Evolutionary conservation across 2,888 invertebrate species (phyloP).

Genomic region (Antheraea assamensis): DNA sequence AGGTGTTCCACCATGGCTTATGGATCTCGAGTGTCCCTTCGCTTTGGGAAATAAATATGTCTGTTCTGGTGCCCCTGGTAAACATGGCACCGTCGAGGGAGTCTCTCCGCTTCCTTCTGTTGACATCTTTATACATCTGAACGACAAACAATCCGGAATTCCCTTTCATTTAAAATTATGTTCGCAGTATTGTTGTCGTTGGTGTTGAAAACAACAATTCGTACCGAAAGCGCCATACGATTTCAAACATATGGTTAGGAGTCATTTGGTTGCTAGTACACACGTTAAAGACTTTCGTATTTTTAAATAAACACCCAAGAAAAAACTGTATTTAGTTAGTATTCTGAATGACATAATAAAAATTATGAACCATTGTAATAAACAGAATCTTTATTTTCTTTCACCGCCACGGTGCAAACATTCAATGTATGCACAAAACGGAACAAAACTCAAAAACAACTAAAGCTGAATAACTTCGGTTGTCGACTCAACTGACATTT

Average conservation of each 20-base stretch:
- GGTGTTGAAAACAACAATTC: constrained; percentile 38
- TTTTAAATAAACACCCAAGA: constrained; percentile 45
- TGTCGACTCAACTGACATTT: constrained; percentile 24
- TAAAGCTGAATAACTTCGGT: constrained; percentile 37
- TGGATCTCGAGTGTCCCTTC: constrained; percentile 89
- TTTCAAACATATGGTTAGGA: constrained; percentile 75
- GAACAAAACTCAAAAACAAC: constrained; percentile 55
- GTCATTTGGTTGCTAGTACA: constrained; percentile 71
- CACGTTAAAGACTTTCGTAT: constrained; percentile 61
- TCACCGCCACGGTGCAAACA: constrained; percentile 56
- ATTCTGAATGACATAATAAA: constrained; percentile 36
- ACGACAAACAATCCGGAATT: constrained; percentile 61
- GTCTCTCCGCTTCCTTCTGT: constrained; percentile 85
- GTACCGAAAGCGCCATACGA: constrained; percentile 52
- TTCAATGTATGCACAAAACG: constrained; percentile 42
- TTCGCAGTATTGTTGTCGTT: constrained; percentile 45
- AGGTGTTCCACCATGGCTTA: constrained; percentile 90
- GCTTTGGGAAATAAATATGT: constrained; percentile 78
- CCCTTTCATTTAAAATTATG: constrained; percentile 75
- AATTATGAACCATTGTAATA: constrained; percentile 34
- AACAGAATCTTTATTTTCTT: constrained; percentile 39
- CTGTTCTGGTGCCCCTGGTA: constrained; percentile 79
- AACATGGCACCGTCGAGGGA: constrained; percentile 74
- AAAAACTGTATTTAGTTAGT: constrained; percentile 38
- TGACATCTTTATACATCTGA: constrained; percentile 87